Base-by-base conservation (phyloP, 2,797 vertebrate genomes). In the Argyrosomus regius region DNA sequence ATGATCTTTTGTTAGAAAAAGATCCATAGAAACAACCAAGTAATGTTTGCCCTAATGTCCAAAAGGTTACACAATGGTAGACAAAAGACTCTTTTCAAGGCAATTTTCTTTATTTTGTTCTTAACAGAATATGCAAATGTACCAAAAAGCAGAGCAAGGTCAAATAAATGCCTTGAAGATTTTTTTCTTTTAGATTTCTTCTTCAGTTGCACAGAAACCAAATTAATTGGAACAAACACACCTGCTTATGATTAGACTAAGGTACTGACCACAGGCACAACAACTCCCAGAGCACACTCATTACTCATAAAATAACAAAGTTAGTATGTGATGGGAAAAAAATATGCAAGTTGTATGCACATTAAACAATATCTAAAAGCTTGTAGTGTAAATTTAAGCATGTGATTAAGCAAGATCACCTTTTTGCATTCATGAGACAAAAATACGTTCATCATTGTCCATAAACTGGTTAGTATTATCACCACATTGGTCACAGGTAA, bases 171-270 rank as follows among this genome's bases (percentile, higher is more conserved):
- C 68, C 8, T 24, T 71, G 43, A 56, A 58, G 20, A 45, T 35
- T 20, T n/a, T 6, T 8, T 60, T n/a, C 7, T 20, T 26, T 17
- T 9, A 56, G 11, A 18, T 39, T 45, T 54, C 4, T 52, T 3
- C 2, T 43, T 26, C 1, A 0, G 35, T 12, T 0, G 5, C n/a
- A 43, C 16, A 43, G n/a, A 24, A 57, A n/a, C 6, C 0, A 2
- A 60, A 16, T 12, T 31, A 46, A 20, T 18, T 56, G 26, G 14
- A 24, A 18, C 9, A 8, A 3, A 24, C 24, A 53, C n/a, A 75
- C n/a, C 16, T 39, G 45, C 6, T 39, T 9, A 24, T 64, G 31
- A 56, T 24, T 56, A 35, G 16, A 56, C 6, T 46, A 22, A 64
- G 28, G 18, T 9, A 35, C 18, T 31, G 24, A 72, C 11, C 16